Percentiles rank a stretch among this genome's conserved stretches.
Evolutionary conservation across 2,888 invertebrate genomes (phyloP).

Genomic region (Pterobdella sp.): DNA sequence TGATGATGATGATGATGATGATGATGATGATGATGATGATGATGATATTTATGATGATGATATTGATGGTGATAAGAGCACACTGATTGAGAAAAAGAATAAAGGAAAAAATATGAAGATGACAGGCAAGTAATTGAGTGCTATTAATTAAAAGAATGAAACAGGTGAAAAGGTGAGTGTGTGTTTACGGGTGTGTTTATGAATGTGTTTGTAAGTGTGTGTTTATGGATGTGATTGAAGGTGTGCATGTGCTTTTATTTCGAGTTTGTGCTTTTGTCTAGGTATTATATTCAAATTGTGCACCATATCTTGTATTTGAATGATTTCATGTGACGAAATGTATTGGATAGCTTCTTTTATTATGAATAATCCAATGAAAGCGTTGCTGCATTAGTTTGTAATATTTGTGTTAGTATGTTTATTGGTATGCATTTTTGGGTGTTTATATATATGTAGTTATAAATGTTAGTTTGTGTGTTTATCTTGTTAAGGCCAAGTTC

Average conservation of each 20-base stretch:
- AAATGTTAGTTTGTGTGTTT: slow-evolving; percentile 3
- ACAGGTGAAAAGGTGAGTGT: neutral
- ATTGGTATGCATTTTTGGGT: slow-evolving; percentile 2
- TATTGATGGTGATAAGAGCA: neutral
- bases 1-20: slow-evolving; percentile 35
- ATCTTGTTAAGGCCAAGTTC: neutral
- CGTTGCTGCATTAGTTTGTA: too few relatives aligned
- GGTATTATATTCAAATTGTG: neutral
- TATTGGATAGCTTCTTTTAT: neutral
- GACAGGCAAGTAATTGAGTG: slow-evolving; percentile 54
- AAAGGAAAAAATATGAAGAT: slow-evolving; percentile 55
- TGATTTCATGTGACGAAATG: neutral
- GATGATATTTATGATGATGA: neutral
- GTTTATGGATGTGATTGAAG: neutral
- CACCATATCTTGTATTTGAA: neutral
- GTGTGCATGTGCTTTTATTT: slow-evolving; percentile 12
- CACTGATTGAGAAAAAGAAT: neutral
- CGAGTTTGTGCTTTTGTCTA: neutral
- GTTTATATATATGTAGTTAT: neutral
- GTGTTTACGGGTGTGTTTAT: slow-evolving; percentile 1
- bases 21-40: neutral
- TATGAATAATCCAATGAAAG: neutral
- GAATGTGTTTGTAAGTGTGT: slow-evolving; percentile 11
- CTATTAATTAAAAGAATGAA: neutral
- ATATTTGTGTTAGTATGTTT: slow-evolving; percentile 5